Percentiles rank a stretch among this genome's conserved stretches.
These are phyloP conservation scores for Pseudorhiza aurosa DNA, from an alignment of 30 jellyfish, hydroid and myxozoan genomes.

Conservation along the genomic window DNA sequence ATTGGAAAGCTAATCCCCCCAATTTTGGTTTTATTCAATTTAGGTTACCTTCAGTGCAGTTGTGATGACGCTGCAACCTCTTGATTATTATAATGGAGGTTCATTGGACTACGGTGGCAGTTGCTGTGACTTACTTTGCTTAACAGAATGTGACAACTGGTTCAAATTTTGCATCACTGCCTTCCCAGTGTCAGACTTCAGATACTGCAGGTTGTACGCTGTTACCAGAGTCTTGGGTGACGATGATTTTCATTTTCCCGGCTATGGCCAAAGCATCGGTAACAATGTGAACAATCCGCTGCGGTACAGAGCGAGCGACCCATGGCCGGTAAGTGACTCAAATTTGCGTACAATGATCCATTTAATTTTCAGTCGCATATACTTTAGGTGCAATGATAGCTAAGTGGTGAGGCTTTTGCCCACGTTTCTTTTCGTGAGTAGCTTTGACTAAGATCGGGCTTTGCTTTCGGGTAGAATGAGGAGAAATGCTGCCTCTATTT, in stretches of 20 bases:
- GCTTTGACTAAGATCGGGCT: no score
- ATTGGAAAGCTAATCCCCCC: no score
- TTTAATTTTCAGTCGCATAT: no score
- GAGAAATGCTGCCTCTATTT: no score
- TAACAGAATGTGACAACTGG: constrained; percentile 84
- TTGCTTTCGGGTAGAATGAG: no score
- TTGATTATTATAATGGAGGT: constrained; percentile 38
- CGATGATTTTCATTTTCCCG: constrained; percentile 56
- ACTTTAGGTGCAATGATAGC: no score
- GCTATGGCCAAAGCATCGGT: constrained; percentile 70
- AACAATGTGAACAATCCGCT: constrained; percentile 61
- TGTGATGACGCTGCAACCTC: constrained; percentile 26
- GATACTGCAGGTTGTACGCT: constrained; percentile 32
- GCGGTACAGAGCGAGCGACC: constrained; percentile 9
- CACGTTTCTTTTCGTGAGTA: no score
- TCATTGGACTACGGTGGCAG: constrained; percentile 55
- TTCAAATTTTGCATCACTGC: constrained; percentile 74
- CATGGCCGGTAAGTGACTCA: constrained; percentile 65
- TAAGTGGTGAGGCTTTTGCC: no score
- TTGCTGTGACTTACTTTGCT: constrained; percentile 81
- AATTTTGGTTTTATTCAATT: no score
- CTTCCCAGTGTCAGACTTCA: constrained; percentile 45
- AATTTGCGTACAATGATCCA: no score
- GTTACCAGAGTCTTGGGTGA: constrained; percentile 59
- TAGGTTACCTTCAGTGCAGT: constrained; percentile 41